Conservation (phyloP, 1,140 invertebrate genomes). For the Drosophila ogumai region DNA sequence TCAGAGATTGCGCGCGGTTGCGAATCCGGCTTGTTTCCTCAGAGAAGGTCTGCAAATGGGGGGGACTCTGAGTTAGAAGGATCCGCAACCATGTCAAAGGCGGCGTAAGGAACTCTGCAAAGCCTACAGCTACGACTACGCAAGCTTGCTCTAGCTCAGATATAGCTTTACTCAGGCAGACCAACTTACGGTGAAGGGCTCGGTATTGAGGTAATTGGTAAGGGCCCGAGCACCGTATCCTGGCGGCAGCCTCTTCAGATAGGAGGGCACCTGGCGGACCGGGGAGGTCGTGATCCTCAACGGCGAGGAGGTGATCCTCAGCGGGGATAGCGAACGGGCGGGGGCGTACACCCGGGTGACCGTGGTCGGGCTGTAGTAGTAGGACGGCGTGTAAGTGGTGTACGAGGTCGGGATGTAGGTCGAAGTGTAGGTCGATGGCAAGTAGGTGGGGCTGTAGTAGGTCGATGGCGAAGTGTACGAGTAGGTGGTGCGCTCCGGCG, state of each 20-base stretch:
- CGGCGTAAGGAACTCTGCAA: slow-evolving; percentile 19
- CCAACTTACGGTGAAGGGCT: slow-evolving; percentile 84
- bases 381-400: slow-evolving; percentile 79
- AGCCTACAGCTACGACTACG: slow-evolving; percentile 62
- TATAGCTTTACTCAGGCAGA: neutral
- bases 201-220: slow-evolving; percentile 91
- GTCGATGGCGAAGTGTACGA: slow-evolving; percentile 67
- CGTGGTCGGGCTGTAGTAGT: slow-evolving; percentile 76
- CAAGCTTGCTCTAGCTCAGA: slow-evolving; percentile 86
- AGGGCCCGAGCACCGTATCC: slow-evolving; percentile 89
- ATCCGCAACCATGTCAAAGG: neutral
- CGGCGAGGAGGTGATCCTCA: slow-evolving; percentile 86
- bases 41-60: slow-evolving; percentile 88
- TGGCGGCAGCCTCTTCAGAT: slow-evolving; percentile 88
- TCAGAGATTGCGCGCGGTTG: slow-evolving; percentile 90
- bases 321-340: slow-evolving; percentile 85
- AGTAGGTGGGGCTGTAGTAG: slow-evolving; percentile 69
- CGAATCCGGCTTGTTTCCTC: slow-evolving; percentile 92
- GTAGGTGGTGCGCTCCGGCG: slow-evolving; percentile 76
- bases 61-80: slow-evolving; percentile 3
- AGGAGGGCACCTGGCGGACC: slow-evolving; percentile 88
- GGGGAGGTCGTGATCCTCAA: slow-evolving; percentile 86
- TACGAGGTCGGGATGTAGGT: slow-evolving; percentile 74
- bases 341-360: slow-evolving; percentile 75
- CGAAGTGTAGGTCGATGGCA: slow-evolving; percentile 86